These are phyloP conservation scores for Argopecten irradians DNA, from an alignment of 1,140 invertebrate genomes.

Conservation along the genomic window DNA sequence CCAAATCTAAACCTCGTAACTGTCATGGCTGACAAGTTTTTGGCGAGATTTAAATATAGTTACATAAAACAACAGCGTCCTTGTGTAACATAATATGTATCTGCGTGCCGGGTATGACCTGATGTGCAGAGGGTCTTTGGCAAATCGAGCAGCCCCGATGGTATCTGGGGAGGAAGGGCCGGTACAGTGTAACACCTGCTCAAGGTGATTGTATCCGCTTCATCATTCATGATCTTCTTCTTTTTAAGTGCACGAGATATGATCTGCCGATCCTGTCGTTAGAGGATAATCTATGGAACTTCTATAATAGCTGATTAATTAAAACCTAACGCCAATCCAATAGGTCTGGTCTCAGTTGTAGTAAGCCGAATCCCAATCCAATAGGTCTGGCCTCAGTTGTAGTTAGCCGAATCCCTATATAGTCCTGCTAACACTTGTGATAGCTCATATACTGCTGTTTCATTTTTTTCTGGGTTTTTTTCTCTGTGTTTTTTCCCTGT, in stretches of 20 bases:
- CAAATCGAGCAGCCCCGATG: background rate
- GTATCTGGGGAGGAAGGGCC: background rate
- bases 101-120: background rate
- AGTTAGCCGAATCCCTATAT: background rate
- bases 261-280: background rate
- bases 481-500: no score
- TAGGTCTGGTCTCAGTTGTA: background rate
- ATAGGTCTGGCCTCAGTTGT: background rate
- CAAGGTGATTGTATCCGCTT: background rate
- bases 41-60: background rate
- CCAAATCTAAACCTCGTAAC: background rate
- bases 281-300: background rate
- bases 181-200: background rate
- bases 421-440: background rate
- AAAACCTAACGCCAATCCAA: background rate
- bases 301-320: background rate
- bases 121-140: background rate
- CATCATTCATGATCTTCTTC: background rate
- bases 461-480: no score
- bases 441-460: no score
- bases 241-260: background rate
- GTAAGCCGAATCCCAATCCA: background rate
- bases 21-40: background rate
- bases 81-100: constrained; percentile 1
- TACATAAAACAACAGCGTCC: constrained; percentile 8